These are phyloP conservation scores for Alsophila aescularia DNA, from an alignment of 2,888 invertebrate genomes.

Conservation along the genomic window DNA sequence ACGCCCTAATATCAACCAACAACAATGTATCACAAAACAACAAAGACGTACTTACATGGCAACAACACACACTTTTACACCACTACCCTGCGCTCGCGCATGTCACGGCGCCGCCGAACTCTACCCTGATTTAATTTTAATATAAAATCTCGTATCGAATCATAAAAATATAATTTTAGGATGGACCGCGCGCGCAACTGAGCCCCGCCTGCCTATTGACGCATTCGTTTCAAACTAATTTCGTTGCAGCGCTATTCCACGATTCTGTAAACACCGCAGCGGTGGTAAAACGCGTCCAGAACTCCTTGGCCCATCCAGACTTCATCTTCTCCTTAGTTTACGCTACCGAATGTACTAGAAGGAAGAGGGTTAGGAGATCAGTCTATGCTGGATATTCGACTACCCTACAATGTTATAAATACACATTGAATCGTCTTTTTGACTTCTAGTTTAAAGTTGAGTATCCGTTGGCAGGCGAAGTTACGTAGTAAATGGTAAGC, in stretches of 20 bases:
- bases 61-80: constrained; percentile 34
- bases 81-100: constrained; percentile 59
- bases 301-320: constrained; percentile 52
- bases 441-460: constrained; percentile 33
- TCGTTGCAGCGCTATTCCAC: constrained; percentile 83
- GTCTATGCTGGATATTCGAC: constrained; percentile 47
- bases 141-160: constrained; percentile 75
- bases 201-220: constrained; percentile 77
- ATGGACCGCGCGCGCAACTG: constrained; percentile 65
- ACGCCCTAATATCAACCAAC: constrained; percentile 1
- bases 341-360: constrained; percentile 19
- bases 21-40: constrained; percentile 12
- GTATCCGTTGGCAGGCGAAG: constrained; percentile 34
- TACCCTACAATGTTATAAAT: constrained; percentile 50
- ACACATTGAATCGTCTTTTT: constrained; percentile 35
- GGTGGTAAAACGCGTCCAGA: constrained; percentile 64
- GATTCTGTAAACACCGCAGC: constrained; percentile 80
- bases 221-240: constrained; percentile 82
- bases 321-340: constrained; percentile 42
- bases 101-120: constrained; percentile 61
- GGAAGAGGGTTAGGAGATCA: constrained; percentile 17
- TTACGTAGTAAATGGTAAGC: constrained; percentile 55
- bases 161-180: constrained; percentile 79
- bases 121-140: constrained; percentile 71
- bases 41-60: constrained; percentile 43